Base-by-base conservation (phyloP, 2,888 invertebrate genomes). In the Tetheella fluctuosa region DNA sequence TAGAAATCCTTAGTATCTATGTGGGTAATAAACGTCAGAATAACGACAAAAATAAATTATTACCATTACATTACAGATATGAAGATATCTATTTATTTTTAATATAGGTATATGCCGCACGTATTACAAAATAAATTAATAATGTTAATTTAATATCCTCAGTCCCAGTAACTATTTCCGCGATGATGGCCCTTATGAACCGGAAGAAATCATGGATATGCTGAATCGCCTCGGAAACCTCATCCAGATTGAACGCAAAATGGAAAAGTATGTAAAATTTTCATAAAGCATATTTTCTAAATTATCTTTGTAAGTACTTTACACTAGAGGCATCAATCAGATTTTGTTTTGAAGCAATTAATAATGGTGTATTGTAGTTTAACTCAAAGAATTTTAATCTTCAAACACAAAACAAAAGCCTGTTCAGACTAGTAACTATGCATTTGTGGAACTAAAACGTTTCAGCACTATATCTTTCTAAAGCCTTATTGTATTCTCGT, bases 131-230 rank as follows among this genome's bases (percentile, higher is more conserved):
- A 10, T 10, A 8, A 30, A 30, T n/a, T n/a, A 2, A 13, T 34
- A 34, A 34, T 34, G 13, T 20, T 34, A 34, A 3, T 20, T 28
- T 17, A n/a, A 6, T 42, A 54, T 30, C 84, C 88, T 23, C 84
- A 93, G 93, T 76, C 79, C 83, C 48, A 85, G 75, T 78, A 90
- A 89, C 82, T 94, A 94, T 83, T 93, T 91, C 79, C 94, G 94
- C 68, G 93, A 94, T 1, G 95, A 95, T 37, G 91, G 94, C 71
- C 95, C 95, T 62, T 96, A 96, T 72, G 96, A 97, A 75, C 96
- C 97, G 0, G 96, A 97, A 85, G 96, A 96, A 64, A 94, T 97
- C 65, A 88, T 96, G 90, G 96, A 96, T 75, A 94, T 97, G 87
- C 92, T 97, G 80, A 95, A 95, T 75, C 95, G 96, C 80, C 94